A percentile compares a stretch with the other conserved stretches of the same genome.
Evolutionary conservation across 2,888 invertebrate species (phyloP).

Genomic region (Rutpela maculata): DNA sequence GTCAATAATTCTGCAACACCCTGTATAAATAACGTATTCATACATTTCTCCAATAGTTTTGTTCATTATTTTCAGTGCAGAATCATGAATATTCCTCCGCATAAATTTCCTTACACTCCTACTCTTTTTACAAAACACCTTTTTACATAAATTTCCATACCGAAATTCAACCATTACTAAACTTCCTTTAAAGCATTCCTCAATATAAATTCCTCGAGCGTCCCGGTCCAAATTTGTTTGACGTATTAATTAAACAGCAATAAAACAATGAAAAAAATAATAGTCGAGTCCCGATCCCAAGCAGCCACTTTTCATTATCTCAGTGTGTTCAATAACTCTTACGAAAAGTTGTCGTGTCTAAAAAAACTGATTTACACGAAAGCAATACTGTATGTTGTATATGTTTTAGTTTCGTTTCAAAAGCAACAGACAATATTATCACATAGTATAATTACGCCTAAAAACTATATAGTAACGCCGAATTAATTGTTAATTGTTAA

Average conservation of each 20-base stretch:
- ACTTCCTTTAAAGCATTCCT: constrained; percentile 1
- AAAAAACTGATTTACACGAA: constrained; percentile 32
- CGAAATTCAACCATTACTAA: constrained; percentile 19
- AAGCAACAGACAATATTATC: constrained; percentile 58
- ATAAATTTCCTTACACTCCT: constrained; percentile 37
- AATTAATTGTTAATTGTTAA: constrained; percentile 58
- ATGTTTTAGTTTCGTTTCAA: constrained; percentile 44
- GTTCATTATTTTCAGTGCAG: constrained; percentile 49
- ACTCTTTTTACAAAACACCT: constrained; percentile 44
- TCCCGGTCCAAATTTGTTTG: constrained; percentile 3
- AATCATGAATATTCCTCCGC: constrained; percentile 45
- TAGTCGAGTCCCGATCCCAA: not conserved
- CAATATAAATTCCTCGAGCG: constrained; percentile 9
- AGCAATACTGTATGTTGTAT: constrained; percentile 51
- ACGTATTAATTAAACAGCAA: constrained; percentile 20
- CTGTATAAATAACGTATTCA: not conserved
- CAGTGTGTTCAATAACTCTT: constrained; percentile 28
- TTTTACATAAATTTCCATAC: constrained; percentile 39
- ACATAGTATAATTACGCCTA: constrained; percentile 50
- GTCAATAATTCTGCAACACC: not conserved
- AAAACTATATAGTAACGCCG: constrained; percentile 53
- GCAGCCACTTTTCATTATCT: constrained; percentile 3
- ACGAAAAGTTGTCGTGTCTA: not conserved
- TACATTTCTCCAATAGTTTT: constrained; percentile 16
- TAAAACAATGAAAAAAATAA: constrained; percentile 33